Evolutionary conservation across 1,140 invertebrate genomes (phyloP).

Genomic region (Conus betulinus): DNA sequence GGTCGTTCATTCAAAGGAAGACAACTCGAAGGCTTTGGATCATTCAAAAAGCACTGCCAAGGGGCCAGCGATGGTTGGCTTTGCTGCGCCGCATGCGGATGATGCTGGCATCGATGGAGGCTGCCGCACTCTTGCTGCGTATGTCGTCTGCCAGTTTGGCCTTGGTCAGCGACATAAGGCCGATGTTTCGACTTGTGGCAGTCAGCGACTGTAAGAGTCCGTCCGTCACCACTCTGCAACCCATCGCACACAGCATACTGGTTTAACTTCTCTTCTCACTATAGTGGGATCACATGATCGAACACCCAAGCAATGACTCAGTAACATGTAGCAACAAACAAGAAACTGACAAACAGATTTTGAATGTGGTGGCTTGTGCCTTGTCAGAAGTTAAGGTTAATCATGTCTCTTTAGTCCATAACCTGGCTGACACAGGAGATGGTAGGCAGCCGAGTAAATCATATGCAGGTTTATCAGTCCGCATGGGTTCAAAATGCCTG

Average conservation of each 20-base stretch:
- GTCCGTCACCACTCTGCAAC: conserved; percentile 68
- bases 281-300: no score
- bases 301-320: no score
- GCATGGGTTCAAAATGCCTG: no score
- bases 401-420: no score
- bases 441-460: no score
- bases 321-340: no score
- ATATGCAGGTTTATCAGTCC: no score
- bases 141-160: conserved; percentile 68
- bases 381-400: no score
- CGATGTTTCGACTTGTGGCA: conserved; percentile 72
- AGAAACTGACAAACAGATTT: no score
- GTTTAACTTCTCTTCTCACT: neutral
- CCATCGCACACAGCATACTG: neutral
- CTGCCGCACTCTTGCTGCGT: conserved; percentile 67
- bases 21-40: neutral
- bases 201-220: conserved; percentile 70
- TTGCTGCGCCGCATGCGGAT: conserved; percentile 70
- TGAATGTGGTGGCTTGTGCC: no score
- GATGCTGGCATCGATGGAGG: conserved; percentile 65
- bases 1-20: no score
- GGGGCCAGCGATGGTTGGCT: conserved; percentile 71
- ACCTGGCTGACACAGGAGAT: no score
- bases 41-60: conserved; percentile 67
- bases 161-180: conserved; percentile 67